A percentile compares a stretch with the other conserved stretches of the same genome.
These are phyloP conservation scores for Bellardia pandia DNA, from an alignment of 2,888 invertebrate species.

Conservation along the genomic window DNA sequence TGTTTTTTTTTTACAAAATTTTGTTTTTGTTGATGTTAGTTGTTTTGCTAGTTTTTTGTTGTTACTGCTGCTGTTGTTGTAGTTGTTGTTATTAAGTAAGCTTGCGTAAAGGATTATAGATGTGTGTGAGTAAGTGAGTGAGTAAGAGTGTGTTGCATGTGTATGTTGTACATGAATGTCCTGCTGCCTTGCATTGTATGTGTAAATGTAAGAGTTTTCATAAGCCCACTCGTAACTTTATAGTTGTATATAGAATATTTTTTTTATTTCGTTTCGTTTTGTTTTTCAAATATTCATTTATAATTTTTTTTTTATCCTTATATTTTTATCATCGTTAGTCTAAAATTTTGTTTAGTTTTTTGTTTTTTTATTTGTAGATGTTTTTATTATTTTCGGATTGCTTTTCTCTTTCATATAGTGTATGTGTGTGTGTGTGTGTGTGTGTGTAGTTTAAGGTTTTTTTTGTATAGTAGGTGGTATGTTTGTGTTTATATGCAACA, in stretches of 20 bases:
- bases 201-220: slow-evolving; percentile 74
- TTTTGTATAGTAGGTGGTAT: slow-evolving; percentile 33
- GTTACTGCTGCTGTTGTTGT: slow-evolving; percentile 23
- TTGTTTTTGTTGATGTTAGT: slow-evolving; percentile 28
- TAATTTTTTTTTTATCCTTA: slow-evolving; percentile 41
- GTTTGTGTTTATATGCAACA: neutral
- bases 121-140: slow-evolving; percentile 45
- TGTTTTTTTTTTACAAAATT: neutral
- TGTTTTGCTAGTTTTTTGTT: slow-evolving; percentile 35
- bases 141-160: slow-evolving; percentile 47
- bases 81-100: slow-evolving; percentile 61
- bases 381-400: slow-evolving; percentile 62
- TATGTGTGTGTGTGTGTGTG: neutral
- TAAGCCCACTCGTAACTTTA: slow-evolving; percentile 73
- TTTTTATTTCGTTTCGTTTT: slow-evolving; percentile 24
- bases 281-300: slow-evolving; percentile 57
- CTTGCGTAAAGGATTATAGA: slow-evolving; percentile 76
- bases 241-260: slow-evolving; percentile 33
- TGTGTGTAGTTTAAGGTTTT: slow-evolving; percentile 23
- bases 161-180: slow-evolving; percentile 58
- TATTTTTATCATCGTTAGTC: slow-evolving; percentile 54
- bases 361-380: slow-evolving; percentile 11
- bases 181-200: slow-evolving; percentile 62
- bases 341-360: slow-evolving; percentile 51
- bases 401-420: slow-evolving; percentile 12